Conservation (phyloP, 2,113 vertebrate species). For the Oreochromis aureus region DNA sequence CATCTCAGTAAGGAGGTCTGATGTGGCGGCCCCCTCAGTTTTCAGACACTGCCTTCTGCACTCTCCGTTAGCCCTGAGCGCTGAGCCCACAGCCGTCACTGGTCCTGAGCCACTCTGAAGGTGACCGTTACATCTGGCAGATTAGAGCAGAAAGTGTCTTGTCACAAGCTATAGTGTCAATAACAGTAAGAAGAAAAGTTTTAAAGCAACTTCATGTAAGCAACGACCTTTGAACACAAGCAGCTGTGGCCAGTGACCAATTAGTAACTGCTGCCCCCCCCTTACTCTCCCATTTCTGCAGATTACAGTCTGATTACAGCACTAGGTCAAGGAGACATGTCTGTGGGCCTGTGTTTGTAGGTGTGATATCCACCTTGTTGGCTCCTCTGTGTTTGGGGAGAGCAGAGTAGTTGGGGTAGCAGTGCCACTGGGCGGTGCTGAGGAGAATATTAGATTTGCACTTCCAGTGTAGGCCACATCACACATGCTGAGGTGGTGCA, state of each 20-base stretch:
- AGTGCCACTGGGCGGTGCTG: conserved; percentile 78
- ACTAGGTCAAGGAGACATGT: background rate
- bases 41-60: conserved; percentile 75
- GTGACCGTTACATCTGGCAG: conserved; percentile 79
- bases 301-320: background rate
- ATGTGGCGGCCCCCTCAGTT: conserved; percentile 70
- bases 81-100: conserved; percentile 13
- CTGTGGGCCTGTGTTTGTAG: background rate
- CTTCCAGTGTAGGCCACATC: conserved; percentile 82
- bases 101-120: conserved; percentile 56
- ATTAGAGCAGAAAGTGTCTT: background rate
- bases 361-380: conserved; percentile 37
- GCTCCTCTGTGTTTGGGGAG: conserved; percentile 81
- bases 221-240: background rate
- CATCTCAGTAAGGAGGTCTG: conserved; percentile 92
- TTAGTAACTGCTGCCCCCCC: background rate
- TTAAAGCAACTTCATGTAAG: background rate
- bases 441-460: conserved; percentile 82
- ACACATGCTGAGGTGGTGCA: conserved; percentile 88
- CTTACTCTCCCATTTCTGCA: background rate
- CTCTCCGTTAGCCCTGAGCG: conserved; percentile 79
- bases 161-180: background rate
- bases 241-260: background rate
- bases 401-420: conserved; percentile 62
- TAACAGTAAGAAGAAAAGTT: background rate